Percentiles rank a stretch among this genome's conserved stretches.
phyloP scores from a whole-genome alignment of 2,888 invertebrate genomes.

The Biston betularia region DNA sequence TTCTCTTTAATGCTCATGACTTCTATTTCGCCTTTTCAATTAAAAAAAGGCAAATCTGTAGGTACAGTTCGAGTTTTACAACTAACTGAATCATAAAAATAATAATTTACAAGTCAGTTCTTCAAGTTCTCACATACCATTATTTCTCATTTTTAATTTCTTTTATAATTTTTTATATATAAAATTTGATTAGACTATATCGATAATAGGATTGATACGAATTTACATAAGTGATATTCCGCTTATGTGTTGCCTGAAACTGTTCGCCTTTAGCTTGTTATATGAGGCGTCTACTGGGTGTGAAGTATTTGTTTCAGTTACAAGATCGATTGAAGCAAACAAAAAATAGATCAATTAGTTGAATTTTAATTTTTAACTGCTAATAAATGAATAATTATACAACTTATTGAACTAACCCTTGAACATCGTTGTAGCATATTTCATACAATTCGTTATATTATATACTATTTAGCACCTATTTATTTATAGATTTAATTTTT shows the following conservation, averaged over 20 bases:
- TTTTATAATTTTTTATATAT: no score
- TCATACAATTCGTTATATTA: constrained; percentile 30
- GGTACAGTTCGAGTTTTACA: no score
- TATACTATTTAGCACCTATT: constrained; percentile 66
- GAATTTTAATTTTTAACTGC: not conserved
- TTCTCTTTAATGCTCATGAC: not conserved
- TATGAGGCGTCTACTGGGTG: not conserved
- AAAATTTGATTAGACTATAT: not conserved
- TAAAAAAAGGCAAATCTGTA: not conserved
- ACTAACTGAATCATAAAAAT: no score
- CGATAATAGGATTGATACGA: not conserved
- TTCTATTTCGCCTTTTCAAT: not conserved
- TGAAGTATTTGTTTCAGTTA: not conserved
- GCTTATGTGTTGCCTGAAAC: not conserved
- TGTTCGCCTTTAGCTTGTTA: not conserved
- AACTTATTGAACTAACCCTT: constrained; percentile 9
- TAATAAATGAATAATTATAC: not conserved
- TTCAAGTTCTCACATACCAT: no score
- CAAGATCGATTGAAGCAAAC: not conserved
- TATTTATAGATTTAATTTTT: constrained; percentile 53
- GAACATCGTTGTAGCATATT: constrained; percentile 52
- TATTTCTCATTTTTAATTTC: no score
- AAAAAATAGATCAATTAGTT: constrained; percentile 1
- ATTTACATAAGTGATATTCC: not conserved
- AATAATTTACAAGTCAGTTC: not conserved